Base-by-base conservation (phyloP, 2,113 vertebrate species). In the Mellivora capensis region DNA sequence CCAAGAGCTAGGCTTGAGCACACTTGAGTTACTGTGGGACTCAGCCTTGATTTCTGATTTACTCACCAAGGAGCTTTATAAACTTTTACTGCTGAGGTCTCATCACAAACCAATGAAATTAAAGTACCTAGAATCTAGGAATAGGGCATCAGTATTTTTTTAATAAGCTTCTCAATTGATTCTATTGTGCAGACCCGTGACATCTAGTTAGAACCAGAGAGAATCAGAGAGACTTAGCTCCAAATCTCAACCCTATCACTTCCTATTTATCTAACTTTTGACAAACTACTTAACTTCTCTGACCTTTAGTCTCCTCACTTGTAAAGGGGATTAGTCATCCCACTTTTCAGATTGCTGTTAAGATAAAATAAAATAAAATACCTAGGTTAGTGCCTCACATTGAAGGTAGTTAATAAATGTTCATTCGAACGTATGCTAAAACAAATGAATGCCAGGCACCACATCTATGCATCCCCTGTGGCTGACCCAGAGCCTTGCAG, bases 311-410 rank as follows among this genome's bases (percentile, higher is more conserved):
- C 90, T 91, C 47, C 89, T 80, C 83, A 44, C 37, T 7, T 47
- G 15, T 42, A 59, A 82, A 90, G 34, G 91, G 52, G 18, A 27
- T 84, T 87, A 54, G 44, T 95, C n/a, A 62, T 21, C 25, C 9
- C 34, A 82, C 17, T 76, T 90, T 93, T 59, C 69, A 49, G 52
- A 71, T 25, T 89, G 37, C 79, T 84, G 79, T 47, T 29, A 95
- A n/a, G 74, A 34, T 93, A 61, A 94, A 87, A 71, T 57, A 37
- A 91, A 81, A 54, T 62, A 88, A 80, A 93, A 80, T 90, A 52
- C 23, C 52, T 3, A 34, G 67, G 18, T 31, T 44, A 44, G 39
- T 90, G 37, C 23, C 18, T 97, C 59, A 76, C 11, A 85, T 15
- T 74, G 57, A 87, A 59, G 23, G 54, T 37, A 71, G 49, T 57